Conservation (phyloP, 2,113 vertebrate species). For the Leucosticte australis region DNA sequence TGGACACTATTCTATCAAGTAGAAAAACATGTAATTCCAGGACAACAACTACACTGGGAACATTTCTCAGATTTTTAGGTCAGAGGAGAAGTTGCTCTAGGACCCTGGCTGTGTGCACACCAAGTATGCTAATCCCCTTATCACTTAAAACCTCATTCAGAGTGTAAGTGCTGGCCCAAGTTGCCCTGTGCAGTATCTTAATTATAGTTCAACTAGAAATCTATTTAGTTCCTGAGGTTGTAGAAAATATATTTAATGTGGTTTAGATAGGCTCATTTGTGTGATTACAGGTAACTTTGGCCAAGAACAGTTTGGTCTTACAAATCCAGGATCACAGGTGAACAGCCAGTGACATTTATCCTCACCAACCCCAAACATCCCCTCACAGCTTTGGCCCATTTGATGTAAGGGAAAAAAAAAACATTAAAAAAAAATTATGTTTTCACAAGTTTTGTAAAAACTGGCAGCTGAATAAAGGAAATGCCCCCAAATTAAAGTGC, state of each 20-base stretch:
- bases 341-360: background rate
- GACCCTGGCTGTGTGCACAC: background rate
- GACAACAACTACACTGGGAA: background rate
- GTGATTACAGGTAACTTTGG: background rate
- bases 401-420: background rate
- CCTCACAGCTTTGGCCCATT: background rate
- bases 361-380: background rate
- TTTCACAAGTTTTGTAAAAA: conserved; percentile 1
- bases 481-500: background rate
- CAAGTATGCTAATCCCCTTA: background rate
- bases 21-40: background rate
- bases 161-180: background rate
- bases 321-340: background rate
- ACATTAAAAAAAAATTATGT: background rate
- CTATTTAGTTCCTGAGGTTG: background rate
- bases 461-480: conserved; percentile 15
- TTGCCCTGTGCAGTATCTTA: background rate
- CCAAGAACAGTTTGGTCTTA: background rate
- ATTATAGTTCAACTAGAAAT: conserved; percentile 1
- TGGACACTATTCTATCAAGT: background rate
- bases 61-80: background rate
- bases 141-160: background rate
- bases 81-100: background rate
- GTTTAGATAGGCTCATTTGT: background rate
- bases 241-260: background rate